Evolutionary conservation across 2,113 vertebrate species (phyloP).

Genomic region (Upupa epops): DNA sequence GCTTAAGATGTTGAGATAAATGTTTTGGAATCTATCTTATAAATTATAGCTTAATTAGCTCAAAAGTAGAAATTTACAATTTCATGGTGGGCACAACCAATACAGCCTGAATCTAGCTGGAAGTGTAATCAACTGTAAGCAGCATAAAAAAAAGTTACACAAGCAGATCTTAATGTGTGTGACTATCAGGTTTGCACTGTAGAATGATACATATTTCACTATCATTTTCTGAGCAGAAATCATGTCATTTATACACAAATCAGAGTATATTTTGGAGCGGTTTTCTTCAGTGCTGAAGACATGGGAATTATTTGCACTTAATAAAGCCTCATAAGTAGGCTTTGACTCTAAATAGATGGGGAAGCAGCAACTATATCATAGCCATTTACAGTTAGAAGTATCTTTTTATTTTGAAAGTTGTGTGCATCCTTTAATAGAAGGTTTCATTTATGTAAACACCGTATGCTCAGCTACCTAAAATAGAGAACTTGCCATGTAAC

Average conservation of each 20-base stretch:
- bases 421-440: slow-evolving; percentile 65
- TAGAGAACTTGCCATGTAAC: not conserved
- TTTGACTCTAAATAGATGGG: slow-evolving; percentile 70
- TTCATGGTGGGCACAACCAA: slow-evolving; percentile 47
- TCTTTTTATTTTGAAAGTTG: slow-evolving; percentile 72
- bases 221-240: slow-evolving; percentile 78
- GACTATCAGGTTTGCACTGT: slow-evolving; percentile 72
- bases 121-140: slow-evolving; percentile 59
- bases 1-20: slow-evolving; percentile 65
- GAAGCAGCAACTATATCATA: slow-evolving; percentile 62
- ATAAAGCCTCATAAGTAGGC: slow-evolving; percentile 81
- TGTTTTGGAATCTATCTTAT: slow-evolving; percentile 21
- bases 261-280: slow-evolving; percentile 72
- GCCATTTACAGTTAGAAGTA: slow-evolving; percentile 73
- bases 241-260: slow-evolving; percentile 86
- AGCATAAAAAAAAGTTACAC: slow-evolving; percentile 61
- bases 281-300: slow-evolving; percentile 71
- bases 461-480: not conserved
- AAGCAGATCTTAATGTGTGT: slow-evolving; percentile 74
- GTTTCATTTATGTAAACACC: slow-evolving; percentile 68
- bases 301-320: slow-evolving; percentile 83
- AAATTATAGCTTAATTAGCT: slow-evolving; percentile 66
- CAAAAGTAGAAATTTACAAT: slow-evolving; percentile 63
- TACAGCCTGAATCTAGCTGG: slow-evolving; percentile 45
- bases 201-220: slow-evolving; percentile 78